Percentiles rank a stretch among this genome's conserved stretches.
Evolutionary conservation across 1,140 invertebrate species (phyloP).

Genomic region (Maniola jurtina): DNA sequence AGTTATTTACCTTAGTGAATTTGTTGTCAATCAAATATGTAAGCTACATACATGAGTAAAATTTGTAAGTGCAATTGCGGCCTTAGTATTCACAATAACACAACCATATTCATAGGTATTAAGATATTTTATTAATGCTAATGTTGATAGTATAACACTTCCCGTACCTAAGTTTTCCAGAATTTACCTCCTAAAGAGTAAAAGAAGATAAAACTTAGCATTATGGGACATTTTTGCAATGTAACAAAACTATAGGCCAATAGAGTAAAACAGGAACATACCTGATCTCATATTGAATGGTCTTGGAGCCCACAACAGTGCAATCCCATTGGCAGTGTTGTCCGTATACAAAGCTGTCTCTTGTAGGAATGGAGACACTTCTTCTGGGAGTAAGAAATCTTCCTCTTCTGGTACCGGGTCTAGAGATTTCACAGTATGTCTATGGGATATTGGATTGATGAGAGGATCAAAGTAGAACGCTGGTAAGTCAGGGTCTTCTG

Average conservation of each 20-base stretch:
- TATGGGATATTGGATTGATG: conserved; percentile 99
- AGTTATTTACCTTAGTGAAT: too few relatives aligned
- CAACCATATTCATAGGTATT: too few relatives aligned
- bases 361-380: conserved; percentile 94
- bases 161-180: too few relatives aligned
- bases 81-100: too few relatives aligned
- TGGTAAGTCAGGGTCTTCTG: conserved; percentile 99
- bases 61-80: too few relatives aligned
- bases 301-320: conserved; percentile 98
- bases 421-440: conserved; percentile 91
- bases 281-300: conserved; percentile 98
- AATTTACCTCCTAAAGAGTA: too few relatives aligned
- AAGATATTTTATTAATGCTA: too few relatives aligned
- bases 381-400: conserved; percentile 95
- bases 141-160: too few relatives aligned
- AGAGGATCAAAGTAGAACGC: conserved; percentile 99
- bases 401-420: conserved; percentile 95
- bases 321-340: conserved; percentile 99
- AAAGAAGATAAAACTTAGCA: too few relatives aligned
- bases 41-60: too few relatives aligned
- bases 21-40: too few relatives aligned
- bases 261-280: not conserved
- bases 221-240: not conserved
- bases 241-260: not conserved
- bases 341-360: conserved; percentile 98